These are phyloP conservation scores for Microplitis mediator DNA, from an alignment of 1,140 invertebrate species.

Conservation along the genomic window DNA sequence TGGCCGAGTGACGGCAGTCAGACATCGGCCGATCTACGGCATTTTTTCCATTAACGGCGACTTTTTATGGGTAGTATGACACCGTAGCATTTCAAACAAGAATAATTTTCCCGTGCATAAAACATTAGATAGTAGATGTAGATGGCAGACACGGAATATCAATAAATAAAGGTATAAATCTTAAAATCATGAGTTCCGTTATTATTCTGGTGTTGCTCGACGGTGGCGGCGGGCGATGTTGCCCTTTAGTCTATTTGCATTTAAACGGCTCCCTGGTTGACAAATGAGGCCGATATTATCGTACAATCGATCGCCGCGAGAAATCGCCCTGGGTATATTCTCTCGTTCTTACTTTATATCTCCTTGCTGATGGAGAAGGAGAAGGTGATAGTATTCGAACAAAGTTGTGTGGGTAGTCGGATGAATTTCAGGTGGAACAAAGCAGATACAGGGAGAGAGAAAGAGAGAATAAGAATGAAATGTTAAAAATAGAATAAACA, in stretches of 20 bases:
- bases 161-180: too few relatives aligned
- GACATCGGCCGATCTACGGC: too few relatives aligned
- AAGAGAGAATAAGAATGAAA: background rate
- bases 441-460: background rate
- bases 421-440: background rate
- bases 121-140: too few relatives aligned
- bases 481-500: background rate
- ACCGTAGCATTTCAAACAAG: too few relatives aligned
- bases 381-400: background rate
- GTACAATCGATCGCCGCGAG: conserved; percentile 47
- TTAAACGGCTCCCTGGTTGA: conserved; percentile 45
- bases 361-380: too few relatives aligned
- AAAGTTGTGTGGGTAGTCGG: background rate
- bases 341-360: background rate
- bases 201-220: conserved; percentile 12
- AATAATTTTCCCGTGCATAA: too few relatives aligned
- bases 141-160: too few relatives aligned
- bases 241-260: conserved; percentile 45
- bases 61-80: too few relatives aligned
- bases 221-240: conserved; percentile 17
- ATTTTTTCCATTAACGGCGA: too few relatives aligned
- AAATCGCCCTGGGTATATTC: conserved; percentile 3
- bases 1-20: too few relatives aligned
- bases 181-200: background rate
- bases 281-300: conserved; percentile 56